Percentiles rank a stretch among this genome's conserved stretches.
Evolutionary conservation across 2,113 vertebrate species (phyloP).

Genomic region (Phalacrocorax aristotelis): DNA sequence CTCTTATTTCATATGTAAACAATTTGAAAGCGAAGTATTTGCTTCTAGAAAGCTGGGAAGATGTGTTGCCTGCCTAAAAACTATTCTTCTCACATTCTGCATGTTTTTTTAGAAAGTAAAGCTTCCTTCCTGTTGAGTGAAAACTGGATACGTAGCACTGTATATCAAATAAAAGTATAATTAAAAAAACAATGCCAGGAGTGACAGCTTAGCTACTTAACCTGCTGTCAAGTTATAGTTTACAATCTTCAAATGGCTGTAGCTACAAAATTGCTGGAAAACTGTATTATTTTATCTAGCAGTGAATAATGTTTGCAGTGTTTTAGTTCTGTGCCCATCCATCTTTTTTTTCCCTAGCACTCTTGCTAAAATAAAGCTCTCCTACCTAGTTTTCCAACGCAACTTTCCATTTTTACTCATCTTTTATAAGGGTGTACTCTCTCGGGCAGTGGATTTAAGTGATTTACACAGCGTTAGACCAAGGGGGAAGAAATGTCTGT

Average conservation of each 20-base stretch:
- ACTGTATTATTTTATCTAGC: not conserved
- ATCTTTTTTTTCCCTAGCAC: not conserved
- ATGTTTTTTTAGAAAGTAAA: not conserved
- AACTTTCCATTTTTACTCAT: constrained; percentile 13
- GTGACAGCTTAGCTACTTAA: not conserved
- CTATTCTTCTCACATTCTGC: not conserved
- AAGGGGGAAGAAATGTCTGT: constrained; percentile 49
- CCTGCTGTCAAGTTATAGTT: not conserved
- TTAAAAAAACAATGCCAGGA: not conserved
- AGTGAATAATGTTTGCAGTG: not conserved
- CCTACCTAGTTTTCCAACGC: not conserved
- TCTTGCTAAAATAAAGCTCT: not conserved
- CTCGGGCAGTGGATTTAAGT: constrained; percentile 24
- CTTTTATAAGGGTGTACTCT: not conserved
- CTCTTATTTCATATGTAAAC: not conserved
- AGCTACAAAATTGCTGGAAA: not conserved
- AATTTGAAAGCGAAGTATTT: not conserved
- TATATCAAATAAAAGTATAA: not conserved
- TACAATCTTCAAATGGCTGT: not conserved
- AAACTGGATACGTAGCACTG: not conserved
- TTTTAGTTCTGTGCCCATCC: not conserved
- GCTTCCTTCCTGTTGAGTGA: not conserved
- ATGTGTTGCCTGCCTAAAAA: not conserved
- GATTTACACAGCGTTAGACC: constrained; percentile 38
- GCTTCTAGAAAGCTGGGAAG: not conserved